phyloP scores from a whole-genome alignment of 1,140 invertebrate genomes.

The Pantala flavescens region DNA sequence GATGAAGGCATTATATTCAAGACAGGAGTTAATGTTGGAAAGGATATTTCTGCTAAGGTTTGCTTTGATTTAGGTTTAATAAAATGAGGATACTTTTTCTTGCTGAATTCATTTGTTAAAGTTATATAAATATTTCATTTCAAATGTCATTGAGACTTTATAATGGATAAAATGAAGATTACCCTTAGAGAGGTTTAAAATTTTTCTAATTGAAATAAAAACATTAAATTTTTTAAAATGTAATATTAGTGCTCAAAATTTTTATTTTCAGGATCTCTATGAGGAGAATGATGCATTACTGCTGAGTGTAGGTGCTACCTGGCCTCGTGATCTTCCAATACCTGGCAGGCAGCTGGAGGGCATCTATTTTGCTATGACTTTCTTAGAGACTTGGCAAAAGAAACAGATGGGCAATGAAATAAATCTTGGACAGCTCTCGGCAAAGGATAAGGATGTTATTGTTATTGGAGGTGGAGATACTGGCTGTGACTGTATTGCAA shows the following conservation, averaged over 20 bases:
- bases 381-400: constrained; percentile 95
- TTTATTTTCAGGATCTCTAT: constrained; percentile 42
- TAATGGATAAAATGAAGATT: too few relatives aligned
- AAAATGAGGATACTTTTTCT: background rate
- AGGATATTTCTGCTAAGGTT: constrained; percentile 70
- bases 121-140: too few relatives aligned
- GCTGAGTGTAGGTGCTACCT: constrained; percentile 87
- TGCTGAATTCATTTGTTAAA: too few relatives aligned
- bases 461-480: constrained; percentile 98
- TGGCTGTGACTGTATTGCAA: constrained; percentile 99
- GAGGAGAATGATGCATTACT: constrained; percentile 78
- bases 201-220: too few relatives aligned
- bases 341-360: constrained; percentile 76
- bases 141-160: too few relatives aligned
- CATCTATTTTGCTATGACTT: constrained; percentile 97
- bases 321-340: constrained; percentile 84
- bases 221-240: too few relatives aligned
- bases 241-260: too few relatives aligned
- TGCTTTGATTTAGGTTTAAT: constrained; percentile 22
- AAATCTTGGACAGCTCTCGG: constrained; percentile 50
- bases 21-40: constrained; percentile 82
- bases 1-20: constrained; percentile 89
- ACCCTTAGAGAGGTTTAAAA: too few relatives aligned
- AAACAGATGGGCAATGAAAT: constrained; percentile 68
- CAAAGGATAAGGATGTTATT: constrained; percentile 90